Conservation (phyloP, 2,113 vertebrate species). For the Spilogale gracilis region DNA sequence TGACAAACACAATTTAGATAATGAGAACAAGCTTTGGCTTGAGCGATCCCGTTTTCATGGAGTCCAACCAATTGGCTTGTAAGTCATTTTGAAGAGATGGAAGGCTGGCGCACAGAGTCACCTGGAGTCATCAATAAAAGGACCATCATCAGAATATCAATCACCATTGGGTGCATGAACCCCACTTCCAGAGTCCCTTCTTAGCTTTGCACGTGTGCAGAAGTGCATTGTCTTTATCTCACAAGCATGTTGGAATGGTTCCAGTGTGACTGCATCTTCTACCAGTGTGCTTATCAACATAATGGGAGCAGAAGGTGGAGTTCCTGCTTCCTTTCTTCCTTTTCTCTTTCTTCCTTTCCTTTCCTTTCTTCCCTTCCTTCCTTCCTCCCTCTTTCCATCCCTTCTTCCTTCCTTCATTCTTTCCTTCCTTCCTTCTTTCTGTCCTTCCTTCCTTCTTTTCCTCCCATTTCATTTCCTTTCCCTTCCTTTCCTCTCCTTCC, state of each 20-base stretch:
- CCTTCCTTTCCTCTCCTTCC: too few relatives aligned
- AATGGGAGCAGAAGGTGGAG: too few relatives aligned
- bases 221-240: too few relatives aligned
- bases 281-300: rapidly evolving
- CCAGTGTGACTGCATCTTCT: rapidly evolving
- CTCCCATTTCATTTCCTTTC: too few relatives aligned
- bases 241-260: background rate
- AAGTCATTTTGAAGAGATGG: background rate
- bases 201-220: background rate
- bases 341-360: too few relatives aligned
- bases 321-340: background rate
- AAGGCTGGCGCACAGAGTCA: rapidly evolving
- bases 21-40: background rate
- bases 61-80: background rate
- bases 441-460: too few relatives aligned
- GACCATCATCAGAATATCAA: rapidly evolving
- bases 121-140: background rate
- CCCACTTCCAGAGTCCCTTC: background rate
- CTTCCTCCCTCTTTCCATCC: too few relatives aligned
- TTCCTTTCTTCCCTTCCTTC: too few relatives aligned
- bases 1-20: background rate
- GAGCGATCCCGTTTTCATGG: too few relatives aligned
- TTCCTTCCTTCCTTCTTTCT: too few relatives aligned
- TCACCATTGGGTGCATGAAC: background rate
- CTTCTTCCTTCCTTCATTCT: too few relatives aligned